Evolutionary conservation across 2,888 invertebrate genomes (phyloP).

Genomic region (Lasioglossum figueresi): DNA sequence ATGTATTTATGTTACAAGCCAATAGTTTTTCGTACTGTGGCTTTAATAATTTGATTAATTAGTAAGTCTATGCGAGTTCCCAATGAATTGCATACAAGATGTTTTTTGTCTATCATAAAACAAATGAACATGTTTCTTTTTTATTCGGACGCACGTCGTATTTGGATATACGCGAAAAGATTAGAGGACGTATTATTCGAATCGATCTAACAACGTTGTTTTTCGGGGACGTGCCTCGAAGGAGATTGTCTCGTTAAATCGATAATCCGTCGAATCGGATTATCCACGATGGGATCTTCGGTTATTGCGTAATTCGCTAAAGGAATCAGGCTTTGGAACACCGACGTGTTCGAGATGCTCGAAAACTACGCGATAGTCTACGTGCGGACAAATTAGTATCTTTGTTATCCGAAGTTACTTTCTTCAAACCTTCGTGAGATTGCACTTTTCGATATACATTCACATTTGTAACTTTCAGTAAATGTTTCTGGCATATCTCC

Average conservation of each 20-base stretch:
- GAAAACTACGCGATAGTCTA: neutral
- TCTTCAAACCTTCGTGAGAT: neutral
- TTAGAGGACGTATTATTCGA: neutral
- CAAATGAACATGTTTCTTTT: neutral
- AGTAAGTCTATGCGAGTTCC: neutral
- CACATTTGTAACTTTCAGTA: neutral
- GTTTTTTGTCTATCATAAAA: neutral
- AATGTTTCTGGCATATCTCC: neutral
- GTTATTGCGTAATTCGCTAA: conserved; percentile 10
- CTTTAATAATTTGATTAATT: neutral
- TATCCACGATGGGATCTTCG: neutral
- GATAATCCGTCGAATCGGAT: conserved; percentile 3
- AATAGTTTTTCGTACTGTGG: no score
- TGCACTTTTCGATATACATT: neutral
- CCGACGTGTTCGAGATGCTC: neutral
- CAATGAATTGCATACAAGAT: neutral
- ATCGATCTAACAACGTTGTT: neutral
- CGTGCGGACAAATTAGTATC: neutral
- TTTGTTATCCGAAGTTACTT: neutral
- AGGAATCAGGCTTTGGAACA: neutral
- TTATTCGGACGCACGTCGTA: neutral
- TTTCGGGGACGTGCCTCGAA: neutral
- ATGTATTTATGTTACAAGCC: no score
- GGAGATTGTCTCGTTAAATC: neutral
- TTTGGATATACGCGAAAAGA: neutral